Percentiles rank a stretch among this genome's conserved stretches.
phyloP scores from a whole-genome alignment of 2,888 invertebrate genomes.

The Achlya flavicornis region DNA sequence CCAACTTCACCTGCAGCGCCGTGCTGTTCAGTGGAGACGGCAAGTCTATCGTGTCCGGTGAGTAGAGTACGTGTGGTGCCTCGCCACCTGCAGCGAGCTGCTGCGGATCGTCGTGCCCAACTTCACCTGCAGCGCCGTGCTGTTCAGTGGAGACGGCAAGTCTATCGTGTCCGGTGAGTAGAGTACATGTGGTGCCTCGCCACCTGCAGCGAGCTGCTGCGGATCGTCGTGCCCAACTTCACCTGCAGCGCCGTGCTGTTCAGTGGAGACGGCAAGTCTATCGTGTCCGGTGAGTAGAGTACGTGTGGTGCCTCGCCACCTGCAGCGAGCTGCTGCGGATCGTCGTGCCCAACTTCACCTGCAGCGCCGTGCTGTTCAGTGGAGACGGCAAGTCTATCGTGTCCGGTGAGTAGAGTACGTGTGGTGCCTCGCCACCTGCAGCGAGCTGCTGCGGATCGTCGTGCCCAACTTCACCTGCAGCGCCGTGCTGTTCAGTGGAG shows the following conservation, averaged over 20 bases:
- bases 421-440: conserved; percentile 90
- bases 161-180: conserved; percentile 88
- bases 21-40: conserved; percentile 92
- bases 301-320: conserved; percentile 92
- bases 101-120: conserved; percentile 94
- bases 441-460: conserved; percentile 92
- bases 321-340: conserved; percentile 93
- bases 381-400: conserved; percentile 92
- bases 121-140: conserved; percentile 91
- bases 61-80: conserved; percentile 89
- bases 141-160: conserved; percentile 91
- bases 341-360: conserved; percentile 93
- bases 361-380: conserved; percentile 90
- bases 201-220: conserved; percentile 90
- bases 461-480: conserved; percentile 95
- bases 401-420: conserved; percentile 88
- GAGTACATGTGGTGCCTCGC: conserved; percentile 91
- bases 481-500: conserved; percentile 88
- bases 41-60: conserved; percentile 90
- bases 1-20: conserved; percentile 93
- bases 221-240: conserved; percentile 94
- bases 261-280: conserved; percentile 90
- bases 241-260: conserved; percentile 91
- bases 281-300: conserved; percentile 89
- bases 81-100: conserved; percentile 89